These are phyloP conservation scores for Eupithecia inturbata DNA, from an alignment of 2,888 invertebrate species.

Conservation along the genomic window DNA sequence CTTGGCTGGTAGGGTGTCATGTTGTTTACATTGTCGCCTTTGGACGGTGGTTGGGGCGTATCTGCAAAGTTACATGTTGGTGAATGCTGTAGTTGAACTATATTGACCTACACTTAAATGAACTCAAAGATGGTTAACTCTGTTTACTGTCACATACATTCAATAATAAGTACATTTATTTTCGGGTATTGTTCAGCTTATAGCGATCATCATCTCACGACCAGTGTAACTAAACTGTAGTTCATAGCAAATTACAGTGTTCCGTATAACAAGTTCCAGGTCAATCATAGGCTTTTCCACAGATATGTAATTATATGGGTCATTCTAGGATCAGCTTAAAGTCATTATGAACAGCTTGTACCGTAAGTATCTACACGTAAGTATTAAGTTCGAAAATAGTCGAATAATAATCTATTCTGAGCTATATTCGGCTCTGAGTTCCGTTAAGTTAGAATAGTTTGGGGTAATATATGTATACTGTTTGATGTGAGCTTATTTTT, in stretches of 20 bases:
- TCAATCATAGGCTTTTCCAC: neutral
- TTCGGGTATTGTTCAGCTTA: neutral
- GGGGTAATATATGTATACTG: too few relatives aligned
- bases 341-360: neutral
- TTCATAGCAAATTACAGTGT: too few relatives aligned
- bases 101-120: neutral
- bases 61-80: slow-evolving; percentile 70
- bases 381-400: neutral
- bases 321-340: neutral
- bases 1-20: slow-evolving; percentile 73
- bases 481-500: neutral
- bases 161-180: neutral
- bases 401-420: neutral
- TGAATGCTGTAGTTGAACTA: slow-evolving; percentile 39
- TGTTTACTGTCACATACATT: neutral
- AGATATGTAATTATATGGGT: neutral
- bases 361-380: neutral
- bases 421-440: neutral
- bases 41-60: slow-evolving; percentile 74
- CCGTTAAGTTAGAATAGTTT: neutral
- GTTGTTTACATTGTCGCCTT: slow-evolving; percentile 84
- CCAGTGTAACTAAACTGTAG: too few relatives aligned
- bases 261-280: neutral
- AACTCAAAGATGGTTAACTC: neutral
- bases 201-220: neutral